phyloP scores from a whole-genome alignment of 2,113 vertebrate genomes.

The Chunga burmeisteri region DNA sequence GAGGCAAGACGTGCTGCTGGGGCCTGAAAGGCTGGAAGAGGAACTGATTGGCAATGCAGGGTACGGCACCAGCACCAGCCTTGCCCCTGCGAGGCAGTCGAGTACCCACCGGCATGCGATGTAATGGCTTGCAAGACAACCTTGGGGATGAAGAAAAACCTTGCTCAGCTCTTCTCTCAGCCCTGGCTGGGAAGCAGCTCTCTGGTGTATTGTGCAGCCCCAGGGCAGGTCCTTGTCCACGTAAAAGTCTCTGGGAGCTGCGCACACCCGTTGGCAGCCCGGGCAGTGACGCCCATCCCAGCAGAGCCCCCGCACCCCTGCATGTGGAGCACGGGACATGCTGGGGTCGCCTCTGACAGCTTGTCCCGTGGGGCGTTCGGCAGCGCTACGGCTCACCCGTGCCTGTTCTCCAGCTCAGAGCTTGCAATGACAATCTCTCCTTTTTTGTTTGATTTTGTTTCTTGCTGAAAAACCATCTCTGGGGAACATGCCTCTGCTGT shows the following conservation, averaged over 20 bases:
- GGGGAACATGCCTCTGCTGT: neutral
- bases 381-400: rapidly evolving
- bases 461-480: neutral
- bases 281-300: neutral
- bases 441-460: neutral
- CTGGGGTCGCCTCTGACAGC: neutral
- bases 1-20: neutral
- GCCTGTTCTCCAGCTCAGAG: neutral
- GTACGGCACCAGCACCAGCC: neutral
- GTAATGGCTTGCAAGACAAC: neutral
- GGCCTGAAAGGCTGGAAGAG: neutral
- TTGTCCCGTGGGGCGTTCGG: rapidly evolving
- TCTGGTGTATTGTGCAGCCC: neutral
- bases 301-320: neutral
- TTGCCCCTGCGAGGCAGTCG: rapidly evolving
- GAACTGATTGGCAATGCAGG: rapidly evolving
- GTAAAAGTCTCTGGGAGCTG: neutral
- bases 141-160: neutral
- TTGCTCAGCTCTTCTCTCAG: neutral
- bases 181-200: neutral
- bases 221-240: too few species aligned
- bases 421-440: neutral
- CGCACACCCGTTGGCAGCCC: rapidly evolving
- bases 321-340: rapidly evolving
- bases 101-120: rapidly evolving